Conservation (phyloP, 35 echinoderm and acorn worm species). For the Heliocidaris tuberculata region DNA sequence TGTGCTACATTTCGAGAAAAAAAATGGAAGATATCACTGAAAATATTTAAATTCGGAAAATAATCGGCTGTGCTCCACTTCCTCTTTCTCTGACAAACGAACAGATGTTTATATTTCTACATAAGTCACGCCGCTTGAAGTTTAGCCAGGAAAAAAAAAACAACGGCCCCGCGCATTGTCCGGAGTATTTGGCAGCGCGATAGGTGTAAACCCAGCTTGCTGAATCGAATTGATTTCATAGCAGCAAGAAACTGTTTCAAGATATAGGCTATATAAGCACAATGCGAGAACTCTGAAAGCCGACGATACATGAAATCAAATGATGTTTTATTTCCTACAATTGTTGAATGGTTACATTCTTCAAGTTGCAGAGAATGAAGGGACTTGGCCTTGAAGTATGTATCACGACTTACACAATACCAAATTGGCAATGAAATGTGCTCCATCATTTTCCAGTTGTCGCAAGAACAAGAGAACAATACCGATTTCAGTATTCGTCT, state of each 20-base stretch:
- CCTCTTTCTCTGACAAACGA: not conserved
- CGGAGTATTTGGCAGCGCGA: too few relatives aligned
- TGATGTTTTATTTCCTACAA: not conserved
- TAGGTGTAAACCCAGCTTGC: too few relatives aligned
- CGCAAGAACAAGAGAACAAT: not conserved
- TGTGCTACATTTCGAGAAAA: too few relatives aligned
- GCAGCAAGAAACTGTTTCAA: not conserved
- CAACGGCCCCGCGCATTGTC: not conserved
- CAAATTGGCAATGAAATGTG: not conserved
- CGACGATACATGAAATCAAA: not conserved
- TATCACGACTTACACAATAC: not conserved
- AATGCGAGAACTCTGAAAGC: not conserved
- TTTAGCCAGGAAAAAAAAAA: not conserved
- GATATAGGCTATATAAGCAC: not conserved
- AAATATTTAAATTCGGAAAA: too few relatives aligned
- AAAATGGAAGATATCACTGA: too few relatives aligned
- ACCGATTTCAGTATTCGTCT: not conserved
- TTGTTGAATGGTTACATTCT: not conserved
- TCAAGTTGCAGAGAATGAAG: too few relatives aligned
- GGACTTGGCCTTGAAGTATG: not conserved
- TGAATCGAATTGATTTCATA: not conserved
- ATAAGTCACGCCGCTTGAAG: not conserved
- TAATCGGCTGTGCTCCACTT: too few relatives aligned
- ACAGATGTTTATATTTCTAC: not conserved
- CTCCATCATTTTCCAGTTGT: not conserved